phyloP scores from a whole-genome alignment of 2,113 vertebrate species.

The Lampris incognitus region DNA sequence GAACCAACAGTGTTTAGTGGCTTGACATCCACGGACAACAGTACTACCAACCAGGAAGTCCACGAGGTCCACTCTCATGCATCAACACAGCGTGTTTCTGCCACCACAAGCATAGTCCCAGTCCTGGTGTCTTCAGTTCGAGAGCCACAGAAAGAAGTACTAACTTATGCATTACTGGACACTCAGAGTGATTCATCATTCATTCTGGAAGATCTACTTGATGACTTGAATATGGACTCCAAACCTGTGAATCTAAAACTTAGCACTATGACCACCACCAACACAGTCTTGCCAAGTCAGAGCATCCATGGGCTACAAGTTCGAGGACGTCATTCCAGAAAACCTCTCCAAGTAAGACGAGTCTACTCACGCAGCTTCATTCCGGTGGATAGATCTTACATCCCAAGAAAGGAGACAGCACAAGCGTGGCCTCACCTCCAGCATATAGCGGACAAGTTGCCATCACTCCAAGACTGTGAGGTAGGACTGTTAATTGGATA shows the following conservation, averaged over 20 bases:
- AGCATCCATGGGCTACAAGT: neutral
- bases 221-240: neutral
- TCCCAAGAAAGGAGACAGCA: conserved; percentile 34
- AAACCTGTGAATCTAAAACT: conserved; percentile 16
- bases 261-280: too few relatives aligned
- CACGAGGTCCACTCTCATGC: too few relatives aligned
- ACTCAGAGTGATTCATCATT: neutral
- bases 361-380: conserved; percentile 41
- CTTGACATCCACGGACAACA: too few relatives aligned
- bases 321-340: neutral
- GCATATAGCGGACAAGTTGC: conserved; percentile 24
- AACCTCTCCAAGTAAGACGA: neutral
- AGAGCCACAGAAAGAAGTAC: too few relatives aligned
- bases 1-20: too few relatives aligned
- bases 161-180: too few relatives aligned
- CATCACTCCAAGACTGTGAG: conserved; percentile 21
- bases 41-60: too few relatives aligned
- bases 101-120: conserved; percentile 20
- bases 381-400: conserved; percentile 41
- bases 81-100: neutral
- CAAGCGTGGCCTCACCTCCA: conserved; percentile 36
- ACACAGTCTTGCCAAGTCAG: too few relatives aligned
- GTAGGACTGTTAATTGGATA: neutral
- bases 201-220: conserved; percentile 23
- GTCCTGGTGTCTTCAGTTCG: too few relatives aligned